Evolutionary conservation across 1,140 invertebrate genomes (phyloP).

Genomic region (Chlorops oryzae): DNA sequence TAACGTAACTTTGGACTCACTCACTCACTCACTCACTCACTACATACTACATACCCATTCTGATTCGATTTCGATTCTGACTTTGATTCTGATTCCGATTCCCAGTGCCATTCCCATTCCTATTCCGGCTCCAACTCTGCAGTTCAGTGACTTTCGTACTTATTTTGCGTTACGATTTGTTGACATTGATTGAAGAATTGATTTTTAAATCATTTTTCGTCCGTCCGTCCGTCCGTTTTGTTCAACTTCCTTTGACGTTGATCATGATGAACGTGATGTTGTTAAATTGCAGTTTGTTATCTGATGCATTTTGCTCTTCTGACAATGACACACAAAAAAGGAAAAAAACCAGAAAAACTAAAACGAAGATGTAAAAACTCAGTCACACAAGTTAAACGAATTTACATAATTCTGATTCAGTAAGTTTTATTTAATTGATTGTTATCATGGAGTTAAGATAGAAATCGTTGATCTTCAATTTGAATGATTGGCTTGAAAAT

Average conservation of each 20-base stretch:
- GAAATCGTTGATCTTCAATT: too few relatives aligned
- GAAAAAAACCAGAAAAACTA: too few relatives aligned
- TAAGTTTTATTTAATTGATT: too few relatives aligned
- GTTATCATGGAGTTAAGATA: too few relatives aligned
- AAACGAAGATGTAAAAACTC: too few relatives aligned
- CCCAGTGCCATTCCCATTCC: not conserved
- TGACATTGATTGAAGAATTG: conserved; percentile 46
- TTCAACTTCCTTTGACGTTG: conserved; percentile 2
- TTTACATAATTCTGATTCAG: too few relatives aligned
- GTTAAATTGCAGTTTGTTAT: too few relatives aligned
- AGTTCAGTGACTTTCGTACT: not conserved
- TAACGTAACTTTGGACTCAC: not conserved
- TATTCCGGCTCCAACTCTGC: not conserved
- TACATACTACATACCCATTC: not conserved
- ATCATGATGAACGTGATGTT: too few relatives aligned
- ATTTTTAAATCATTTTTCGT: conserved; percentile 39
- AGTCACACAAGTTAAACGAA: too few relatives aligned
- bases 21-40: conserved; percentile 7
- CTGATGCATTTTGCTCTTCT: too few relatives aligned
- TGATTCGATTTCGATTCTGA: conserved; percentile 9
- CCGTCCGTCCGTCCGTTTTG: conserved; percentile 21
- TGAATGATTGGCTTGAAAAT: too few relatives aligned
- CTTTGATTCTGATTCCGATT: conserved; percentile 20
- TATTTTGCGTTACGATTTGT: not conserved
- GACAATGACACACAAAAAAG: too few relatives aligned